Conservation (phyloP, 1,140 invertebrate species). For the Platorchestia sp. region DNA sequence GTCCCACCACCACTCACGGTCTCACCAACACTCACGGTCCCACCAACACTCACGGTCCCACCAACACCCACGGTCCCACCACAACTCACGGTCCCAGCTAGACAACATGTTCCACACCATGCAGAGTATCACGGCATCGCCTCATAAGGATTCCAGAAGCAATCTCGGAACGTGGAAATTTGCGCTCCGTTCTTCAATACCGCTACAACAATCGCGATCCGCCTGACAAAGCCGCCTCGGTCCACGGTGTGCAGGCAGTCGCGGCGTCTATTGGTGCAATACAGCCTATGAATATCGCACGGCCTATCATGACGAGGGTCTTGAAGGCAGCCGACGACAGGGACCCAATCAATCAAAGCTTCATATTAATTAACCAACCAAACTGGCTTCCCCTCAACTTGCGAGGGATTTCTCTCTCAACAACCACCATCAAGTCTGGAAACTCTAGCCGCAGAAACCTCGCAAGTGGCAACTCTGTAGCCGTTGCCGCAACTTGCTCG, state of each 20-base stretch:
- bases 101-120: background rate
- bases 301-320: conserved; percentile 41
- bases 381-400: conserved; percentile 43
- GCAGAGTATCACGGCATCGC: background rate
- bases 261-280: background rate
- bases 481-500: background rate
- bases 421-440: conserved; percentile 36
- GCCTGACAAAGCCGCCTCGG: background rate
- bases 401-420: conserved; percentile 16
- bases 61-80: no score
- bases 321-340: conserved; percentile 40
- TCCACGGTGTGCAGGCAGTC: background rate
- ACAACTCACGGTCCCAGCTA: no score
- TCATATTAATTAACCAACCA: conserved; percentile 53
- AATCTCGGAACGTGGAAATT: background rate
- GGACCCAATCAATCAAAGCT: conserved; percentile 50
- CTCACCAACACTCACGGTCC: no score
- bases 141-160: background rate
- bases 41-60: no score
- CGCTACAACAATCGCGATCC: background rate
- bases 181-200: background rate
- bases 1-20: no score
- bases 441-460: conserved; percentile 8
- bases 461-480: conserved; percentile 9
- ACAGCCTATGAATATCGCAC: conserved; percentile 27